Base-by-base conservation (phyloP, 92 coral and sea anemone species). In the Zoanthus sociatus region DNA sequence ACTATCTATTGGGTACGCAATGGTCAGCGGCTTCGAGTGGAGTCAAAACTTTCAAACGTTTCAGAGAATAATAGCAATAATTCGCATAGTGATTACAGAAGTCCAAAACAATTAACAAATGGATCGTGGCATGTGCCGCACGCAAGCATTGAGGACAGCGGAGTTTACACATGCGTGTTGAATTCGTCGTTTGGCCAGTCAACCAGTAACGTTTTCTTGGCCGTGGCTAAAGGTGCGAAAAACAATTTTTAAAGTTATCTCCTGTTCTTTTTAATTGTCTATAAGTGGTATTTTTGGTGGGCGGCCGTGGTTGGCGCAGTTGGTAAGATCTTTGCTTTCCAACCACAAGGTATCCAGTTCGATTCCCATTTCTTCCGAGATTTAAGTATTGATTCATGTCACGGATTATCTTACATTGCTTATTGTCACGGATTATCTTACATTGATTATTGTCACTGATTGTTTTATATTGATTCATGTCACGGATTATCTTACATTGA, bases 1-100 rank as follows among this genome's bases (percentile, higher is more conserved):
- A 66, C 42, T 33, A 54, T 79, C 20, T 60, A 58, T 14, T 79
- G 84, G 84, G 55, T 79, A 30, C 84, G 55, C 7, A 79, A 79
- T 33, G 72, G 73, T 42, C 71, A 79, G 73, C 60, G 56, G 73
- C 84, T 79, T 42, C 56, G 18, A 7, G 58, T 18, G 33, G 17
- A 46, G 0, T 9, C 79, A n/a, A 18, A 79, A 45, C 7, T 5
- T 5, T n/a, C 37, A 5, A 21, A 63, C 14, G 18, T 32, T 33
- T 12, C 51, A 79, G 17, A 17, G 33, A 26, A 12, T 45, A 61
- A 2, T 37, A 56, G 72, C 9, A 61, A 61, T n/a, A 48, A 50
- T 37, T 79, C 20, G 3, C 26, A 20, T 6, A 26, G 44, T 30
- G 7, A 42, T 12, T 5, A 20, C 4, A 64, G 66, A 46, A 37